phyloP scores from a whole-genome alignment of 2,113 vertebrate genomes.

The Boleophthalmus pectinirostris region DNA sequence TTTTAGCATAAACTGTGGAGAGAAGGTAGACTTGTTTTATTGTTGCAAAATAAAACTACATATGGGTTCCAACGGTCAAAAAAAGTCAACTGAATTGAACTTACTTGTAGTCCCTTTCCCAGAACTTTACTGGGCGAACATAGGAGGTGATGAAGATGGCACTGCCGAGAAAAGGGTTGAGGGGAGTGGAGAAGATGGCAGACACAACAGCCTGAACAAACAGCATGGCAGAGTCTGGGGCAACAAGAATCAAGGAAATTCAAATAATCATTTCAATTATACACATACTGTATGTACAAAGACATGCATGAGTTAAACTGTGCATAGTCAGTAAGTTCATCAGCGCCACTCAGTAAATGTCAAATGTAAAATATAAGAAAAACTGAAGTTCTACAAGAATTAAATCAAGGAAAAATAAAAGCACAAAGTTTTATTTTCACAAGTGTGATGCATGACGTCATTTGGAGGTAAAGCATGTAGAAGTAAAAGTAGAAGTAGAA shows the following conservation, averaged over 20 bases:
- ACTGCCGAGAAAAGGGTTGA: conserved; percentile 88
- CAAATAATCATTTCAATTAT: background rate
- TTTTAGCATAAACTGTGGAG: no score
- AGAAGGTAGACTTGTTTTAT: no score
- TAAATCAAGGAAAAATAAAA: background rate
- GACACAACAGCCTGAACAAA: conserved; percentile 88
- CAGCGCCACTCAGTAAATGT: no score
- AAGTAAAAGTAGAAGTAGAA: background rate
- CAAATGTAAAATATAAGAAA: background rate
- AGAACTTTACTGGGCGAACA: conserved; percentile 88
- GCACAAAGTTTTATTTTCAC: background rate
- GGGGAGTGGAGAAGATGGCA: conserved; percentile 86
- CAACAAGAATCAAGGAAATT: conserved; percentile 56
- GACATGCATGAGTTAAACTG: background rate
- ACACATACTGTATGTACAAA: background rate
- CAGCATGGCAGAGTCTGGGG: conserved; percentile 87
- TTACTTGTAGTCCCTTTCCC: conserved; percentile 92
- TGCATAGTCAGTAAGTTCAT: background rate
- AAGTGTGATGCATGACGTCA: background rate
- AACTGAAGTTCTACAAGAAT: background rate
- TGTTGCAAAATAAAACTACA: no score
- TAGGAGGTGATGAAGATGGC: conserved; percentile 92
- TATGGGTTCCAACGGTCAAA: no score
- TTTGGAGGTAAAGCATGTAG: no score
- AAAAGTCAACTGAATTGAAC: conserved; percentile 13